phyloP scores from a whole-genome alignment of 1,140 invertebrate species.

The Drosophila parvula region DNA sequence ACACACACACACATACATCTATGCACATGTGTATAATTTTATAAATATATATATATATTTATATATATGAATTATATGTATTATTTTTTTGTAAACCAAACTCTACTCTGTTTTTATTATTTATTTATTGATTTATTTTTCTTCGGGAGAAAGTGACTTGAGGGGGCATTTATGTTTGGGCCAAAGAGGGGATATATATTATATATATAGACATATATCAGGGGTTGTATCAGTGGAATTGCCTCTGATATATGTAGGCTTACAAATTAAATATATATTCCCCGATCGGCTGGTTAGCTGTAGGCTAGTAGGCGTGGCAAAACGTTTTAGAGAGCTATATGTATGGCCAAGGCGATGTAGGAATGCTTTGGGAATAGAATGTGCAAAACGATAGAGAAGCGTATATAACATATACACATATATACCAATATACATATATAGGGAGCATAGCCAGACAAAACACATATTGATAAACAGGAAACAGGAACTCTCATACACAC shows the following conservation, averaged over 20 bases:
- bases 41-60: conserved; percentile 16
- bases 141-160: conserved; percentile 16
- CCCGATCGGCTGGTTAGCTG: conserved; percentile 15
- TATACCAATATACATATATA: conserved; percentile 55
- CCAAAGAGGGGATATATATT: not conserved
- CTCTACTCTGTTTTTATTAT: conserved; percentile 28
- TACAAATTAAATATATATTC: not conserved
- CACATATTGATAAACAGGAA: conserved; percentile 37
- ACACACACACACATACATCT: conserved; percentile 45
- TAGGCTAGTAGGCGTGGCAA: conserved; percentile 54
- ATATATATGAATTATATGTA: conserved; percentile 54
- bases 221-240: not conserved
- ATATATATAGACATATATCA: not conserved
- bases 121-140: conserved; percentile 19
- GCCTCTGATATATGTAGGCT: not conserved
- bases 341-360: conserved; percentile 21
- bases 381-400: conserved; percentile 44
- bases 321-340: conserved; percentile 24
- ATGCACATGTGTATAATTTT: conserved; percentile 70
- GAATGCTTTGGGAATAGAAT: conserved; percentile 43
- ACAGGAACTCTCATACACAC: conserved; percentile 13
- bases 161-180: not conserved
- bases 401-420: conserved; percentile 37
- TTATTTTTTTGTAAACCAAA: conserved; percentile 60
- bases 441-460: conserved; percentile 67